Percentiles rank a stretch among this genome's conserved stretches.
Conservation (phyloP, 1,140 invertebrate genomes). For the Platorchestia sp. region DNA sequence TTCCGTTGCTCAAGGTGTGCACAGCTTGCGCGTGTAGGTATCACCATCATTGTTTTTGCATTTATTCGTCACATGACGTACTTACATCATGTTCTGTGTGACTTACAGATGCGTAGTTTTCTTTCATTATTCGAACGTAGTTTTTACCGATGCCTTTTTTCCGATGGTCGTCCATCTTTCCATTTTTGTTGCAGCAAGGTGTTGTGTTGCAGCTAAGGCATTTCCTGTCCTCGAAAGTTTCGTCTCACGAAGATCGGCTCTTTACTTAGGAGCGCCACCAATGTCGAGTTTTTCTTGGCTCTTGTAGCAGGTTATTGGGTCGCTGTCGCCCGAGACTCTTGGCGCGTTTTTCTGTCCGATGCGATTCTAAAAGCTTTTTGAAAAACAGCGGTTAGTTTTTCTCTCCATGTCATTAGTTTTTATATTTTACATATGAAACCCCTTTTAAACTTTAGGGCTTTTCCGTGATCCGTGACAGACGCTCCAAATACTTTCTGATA, state of each 20-base stretch:
- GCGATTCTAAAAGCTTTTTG: not conserved
- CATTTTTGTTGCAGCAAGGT: not conserved
- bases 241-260: not conserved
- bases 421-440: not conserved
- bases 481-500: not conserved
- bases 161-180: not conserved
- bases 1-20: not conserved
- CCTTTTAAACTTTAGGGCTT: not conserved
- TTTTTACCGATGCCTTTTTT: not conserved
- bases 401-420: not conserved
- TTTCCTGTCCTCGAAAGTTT: not conserved
- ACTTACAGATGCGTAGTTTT: not conserved
- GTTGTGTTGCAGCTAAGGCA: not conserved
- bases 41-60: not conserved
- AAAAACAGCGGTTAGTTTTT: not conserved
- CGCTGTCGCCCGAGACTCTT: not conserved
- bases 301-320: slow-evolving; percentile 6
- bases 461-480: not conserved
- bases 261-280: not conserved
- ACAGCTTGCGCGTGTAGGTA: not conserved
- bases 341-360: not conserved
- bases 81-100: not conserved
- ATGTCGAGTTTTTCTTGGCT: not conserved
- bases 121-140: not conserved
- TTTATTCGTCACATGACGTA: not conserved